A percentile compares a stretch with the other conserved stretches of the same genome.
Conservation (phyloP, 2,888 invertebrate species). For the Dicyrtomina minuta region DNA sequence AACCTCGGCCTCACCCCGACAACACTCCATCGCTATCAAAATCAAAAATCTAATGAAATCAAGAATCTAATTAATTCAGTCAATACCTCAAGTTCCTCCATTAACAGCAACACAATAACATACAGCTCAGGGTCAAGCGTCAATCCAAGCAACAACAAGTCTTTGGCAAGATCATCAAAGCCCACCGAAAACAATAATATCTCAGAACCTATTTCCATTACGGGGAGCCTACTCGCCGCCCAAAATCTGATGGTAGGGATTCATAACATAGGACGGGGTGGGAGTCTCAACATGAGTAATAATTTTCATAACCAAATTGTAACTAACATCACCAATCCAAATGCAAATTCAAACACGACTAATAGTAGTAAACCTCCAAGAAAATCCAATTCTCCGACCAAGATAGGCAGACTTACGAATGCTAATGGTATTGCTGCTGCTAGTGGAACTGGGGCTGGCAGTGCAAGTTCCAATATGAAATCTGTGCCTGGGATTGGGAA, state of each 20-base stretch:
- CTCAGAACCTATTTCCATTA: not conserved
- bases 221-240: not conserved
- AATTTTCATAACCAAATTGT: no score
- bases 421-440: not conserved
- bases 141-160: not conserved
- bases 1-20: no score
- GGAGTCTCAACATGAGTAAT: not conserved
- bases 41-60: no score
- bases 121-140: no score
- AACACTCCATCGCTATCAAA: no score
- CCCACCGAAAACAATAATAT: no score
- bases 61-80: no score
- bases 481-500: no score
- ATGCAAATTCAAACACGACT: not conserved
- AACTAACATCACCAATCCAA: no score
- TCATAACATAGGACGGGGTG: conserved; percentile 9
- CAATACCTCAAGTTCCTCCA: no score
- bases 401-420: not conserved
- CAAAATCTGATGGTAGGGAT: not conserved
- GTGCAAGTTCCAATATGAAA: not conserved
- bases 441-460: not conserved
- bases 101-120: no score
- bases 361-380: conserved; percentile 8
- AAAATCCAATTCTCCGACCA: conserved; percentile 17
- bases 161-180: not conserved